Evolutionary conservation across 2,113 vertebrate genomes (phyloP).

Genomic region (Malurus alboscapulatus): DNA sequence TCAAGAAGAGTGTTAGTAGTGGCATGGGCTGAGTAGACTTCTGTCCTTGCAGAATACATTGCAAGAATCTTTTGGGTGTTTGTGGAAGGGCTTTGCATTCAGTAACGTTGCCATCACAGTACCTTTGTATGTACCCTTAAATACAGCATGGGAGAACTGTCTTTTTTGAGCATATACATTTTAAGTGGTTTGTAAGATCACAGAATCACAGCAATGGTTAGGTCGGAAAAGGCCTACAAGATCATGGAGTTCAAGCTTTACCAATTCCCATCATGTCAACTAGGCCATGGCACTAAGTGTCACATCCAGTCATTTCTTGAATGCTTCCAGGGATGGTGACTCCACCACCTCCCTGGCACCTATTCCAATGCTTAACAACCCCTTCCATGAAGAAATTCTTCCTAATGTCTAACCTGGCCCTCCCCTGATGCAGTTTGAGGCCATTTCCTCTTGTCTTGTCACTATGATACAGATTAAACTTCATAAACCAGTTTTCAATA

Average conservation of each 20-base stretch:
- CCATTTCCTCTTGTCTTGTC: not conserved
- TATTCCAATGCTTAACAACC: not conserved
- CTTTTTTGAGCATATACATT: not conserved
- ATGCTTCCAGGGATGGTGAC: not conserved
- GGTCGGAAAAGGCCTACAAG: not conserved
- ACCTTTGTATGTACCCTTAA: not conserved
- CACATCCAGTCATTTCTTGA: not conserved
- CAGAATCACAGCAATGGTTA: not conserved
- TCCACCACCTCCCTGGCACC: not conserved
- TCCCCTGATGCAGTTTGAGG: not conserved
- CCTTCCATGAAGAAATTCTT: not conserved
- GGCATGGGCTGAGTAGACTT: not conserved
- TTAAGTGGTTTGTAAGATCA: not conserved
- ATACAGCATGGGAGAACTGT: not conserved
- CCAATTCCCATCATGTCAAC: not conserved
- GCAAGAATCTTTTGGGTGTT: not conserved
- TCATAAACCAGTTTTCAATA: not conserved
- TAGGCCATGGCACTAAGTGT: not conserved
- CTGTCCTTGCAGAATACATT: not conserved
- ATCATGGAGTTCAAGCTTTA: not conserved
- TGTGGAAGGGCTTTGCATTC: not conserved
- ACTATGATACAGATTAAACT: not conserved
- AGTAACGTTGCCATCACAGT: not conserved
- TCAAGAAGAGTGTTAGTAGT: not conserved
- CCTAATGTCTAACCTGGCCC: not conserved